Percentiles rank a stretch among this genome's conserved stretches.
These are phyloP conservation scores for Drosophila austrosaltans DNA, from an alignment of 2,888 invertebrate genomes.

Conservation along the genomic window DNA sequence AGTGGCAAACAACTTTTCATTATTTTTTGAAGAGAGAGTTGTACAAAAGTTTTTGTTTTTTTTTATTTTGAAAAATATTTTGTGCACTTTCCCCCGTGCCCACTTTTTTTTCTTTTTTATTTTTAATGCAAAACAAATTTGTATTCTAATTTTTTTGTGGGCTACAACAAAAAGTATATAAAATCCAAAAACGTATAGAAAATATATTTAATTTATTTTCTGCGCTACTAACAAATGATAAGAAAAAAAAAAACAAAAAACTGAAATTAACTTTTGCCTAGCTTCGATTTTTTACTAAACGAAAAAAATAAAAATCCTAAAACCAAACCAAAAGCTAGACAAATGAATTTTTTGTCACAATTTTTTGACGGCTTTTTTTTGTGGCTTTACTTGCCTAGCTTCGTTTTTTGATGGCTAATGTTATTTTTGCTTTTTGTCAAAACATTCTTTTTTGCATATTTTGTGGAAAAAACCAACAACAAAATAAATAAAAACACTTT, in stretches of 20 bases:
- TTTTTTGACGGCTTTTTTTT: constrained; percentile 63
- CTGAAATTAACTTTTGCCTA: constrained; percentile 45
- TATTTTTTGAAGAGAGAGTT: constrained; percentile 56
- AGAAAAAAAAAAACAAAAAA: too few species aligned
- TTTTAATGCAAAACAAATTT: background rate
- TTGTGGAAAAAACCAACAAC: constrained; percentile 52
- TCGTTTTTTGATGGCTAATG: constrained; percentile 37
- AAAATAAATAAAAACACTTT: constrained; percentile 62
- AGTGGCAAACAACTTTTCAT: constrained; percentile 2
- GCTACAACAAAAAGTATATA: constrained; percentile 23
- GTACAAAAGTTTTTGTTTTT: constrained; percentile 21
- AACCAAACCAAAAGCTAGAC: constrained; percentile 9
- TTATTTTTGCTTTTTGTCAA: constrained; percentile 38
- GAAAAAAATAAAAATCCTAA: background rate
- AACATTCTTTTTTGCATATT: constrained; percentile 31
- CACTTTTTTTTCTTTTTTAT: background rate
- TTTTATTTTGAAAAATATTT: constrained; percentile 9
- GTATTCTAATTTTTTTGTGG: constrained; percentile 23
- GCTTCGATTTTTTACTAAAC: constrained; percentile 37
- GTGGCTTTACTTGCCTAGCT: constrained; percentile 56
- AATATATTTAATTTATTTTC: constrained; percentile 11
- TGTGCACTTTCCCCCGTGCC: constrained; percentile 13
- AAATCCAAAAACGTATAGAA: constrained; percentile 37
- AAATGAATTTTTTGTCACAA: constrained; percentile 39
- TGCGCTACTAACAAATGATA: constrained; percentile 33